These are phyloP conservation scores for Mobula hypostoma DNA, from an alignment of 2,113 vertebrate species.

Conservation along the genomic window DNA sequence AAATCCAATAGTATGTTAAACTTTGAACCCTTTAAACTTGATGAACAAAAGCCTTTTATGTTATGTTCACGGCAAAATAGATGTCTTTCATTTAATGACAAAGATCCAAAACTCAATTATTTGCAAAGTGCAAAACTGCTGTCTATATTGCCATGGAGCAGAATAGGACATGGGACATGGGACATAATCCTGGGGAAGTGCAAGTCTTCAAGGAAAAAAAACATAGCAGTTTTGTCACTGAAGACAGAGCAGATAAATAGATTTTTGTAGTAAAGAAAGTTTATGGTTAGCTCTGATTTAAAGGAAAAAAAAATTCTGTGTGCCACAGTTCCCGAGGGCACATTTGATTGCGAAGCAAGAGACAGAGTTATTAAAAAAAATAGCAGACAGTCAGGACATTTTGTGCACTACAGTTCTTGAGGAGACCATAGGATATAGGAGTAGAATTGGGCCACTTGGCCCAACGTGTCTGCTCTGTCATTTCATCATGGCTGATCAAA, in stretches of 20 bases:
- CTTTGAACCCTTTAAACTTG: slow-evolving; percentile 4
- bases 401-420: no score
- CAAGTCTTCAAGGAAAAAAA: background rate
- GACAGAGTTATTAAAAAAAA: no score
- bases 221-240: background rate
- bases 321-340: background rate
- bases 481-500: no score
- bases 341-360: background rate
- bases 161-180: background rate
- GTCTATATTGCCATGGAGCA: background rate
- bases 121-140: background rate
- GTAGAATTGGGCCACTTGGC: no score
- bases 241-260: background rate
- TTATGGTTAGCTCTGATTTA: background rate
- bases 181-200: background rate
- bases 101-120: background rate
- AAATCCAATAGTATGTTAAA: background rate
- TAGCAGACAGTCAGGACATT: no score
- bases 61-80: background rate
- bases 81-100: background rate
- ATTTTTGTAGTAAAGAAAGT: background rate
- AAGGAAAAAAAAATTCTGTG: background rate
- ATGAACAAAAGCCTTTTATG: background rate
- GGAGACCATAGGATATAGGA: no score
- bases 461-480: no score